phyloP scores from a whole-genome alignment of 2,113 vertebrate genomes.

The Hippopotamus amphibius region DNA sequence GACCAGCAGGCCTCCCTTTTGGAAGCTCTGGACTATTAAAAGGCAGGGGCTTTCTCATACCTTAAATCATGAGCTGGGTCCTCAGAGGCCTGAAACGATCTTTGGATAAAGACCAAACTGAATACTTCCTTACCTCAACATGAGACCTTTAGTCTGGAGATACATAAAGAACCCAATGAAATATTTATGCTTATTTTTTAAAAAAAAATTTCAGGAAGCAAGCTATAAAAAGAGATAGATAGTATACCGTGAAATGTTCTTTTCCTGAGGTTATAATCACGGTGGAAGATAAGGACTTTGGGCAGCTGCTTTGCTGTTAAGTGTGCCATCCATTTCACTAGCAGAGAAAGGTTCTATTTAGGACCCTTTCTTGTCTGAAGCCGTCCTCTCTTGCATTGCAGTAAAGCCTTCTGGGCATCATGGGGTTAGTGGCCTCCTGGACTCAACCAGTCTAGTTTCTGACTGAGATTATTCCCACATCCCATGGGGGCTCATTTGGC shows the following conservation, averaged over 20 bases:
- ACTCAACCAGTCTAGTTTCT: background rate
- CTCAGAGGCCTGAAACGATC: background rate
- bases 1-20: background rate
- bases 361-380: background rate
- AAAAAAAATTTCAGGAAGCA: background rate
- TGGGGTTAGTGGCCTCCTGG: background rate
- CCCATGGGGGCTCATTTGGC: background rate
- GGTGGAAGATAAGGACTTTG: background rate
- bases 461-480: background rate
- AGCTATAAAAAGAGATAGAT: background rate
- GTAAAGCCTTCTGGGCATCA: background rate
- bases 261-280: background rate
- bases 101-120: constrained; percentile 22
- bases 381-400: background rate
- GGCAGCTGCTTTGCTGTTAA: background rate
- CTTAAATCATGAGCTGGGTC: background rate
- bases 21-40: background rate
- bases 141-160: constrained; percentile 23
- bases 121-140: background rate
- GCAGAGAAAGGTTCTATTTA: background rate
- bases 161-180: background rate
- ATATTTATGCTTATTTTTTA: constrained; percentile 1
- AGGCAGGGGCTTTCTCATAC: background rate
- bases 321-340: background rate
- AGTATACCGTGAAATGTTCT: background rate